Conservation (phyloP, 1,140 invertebrate species). For the Daktulosphaira vitifoliae region DNA sequence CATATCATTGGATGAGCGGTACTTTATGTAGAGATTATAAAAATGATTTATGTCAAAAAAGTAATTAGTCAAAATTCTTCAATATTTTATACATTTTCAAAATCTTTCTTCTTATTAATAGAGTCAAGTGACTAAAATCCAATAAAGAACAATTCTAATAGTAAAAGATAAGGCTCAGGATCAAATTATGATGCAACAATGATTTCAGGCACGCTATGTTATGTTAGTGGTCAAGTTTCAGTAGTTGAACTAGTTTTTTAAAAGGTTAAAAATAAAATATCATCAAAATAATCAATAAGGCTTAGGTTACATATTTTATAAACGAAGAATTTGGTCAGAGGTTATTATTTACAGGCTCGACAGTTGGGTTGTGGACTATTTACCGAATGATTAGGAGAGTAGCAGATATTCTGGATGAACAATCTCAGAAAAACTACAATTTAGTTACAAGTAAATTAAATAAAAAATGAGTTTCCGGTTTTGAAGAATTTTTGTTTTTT, state of each 20-base stretch:
- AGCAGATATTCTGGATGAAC: slow-evolving; percentile 30
- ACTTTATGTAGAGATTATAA: too few relatives aligned
- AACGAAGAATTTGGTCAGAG: slow-evolving; percentile 21
- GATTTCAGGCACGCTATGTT: not conserved
- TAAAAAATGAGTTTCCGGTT: slow-evolving; percentile 18
- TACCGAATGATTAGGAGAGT: slow-evolving; percentile 17
- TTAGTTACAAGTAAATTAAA: slow-evolving; percentile 22
- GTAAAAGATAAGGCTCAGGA: slow-evolving; percentile 4
- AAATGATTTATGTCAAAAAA: too few relatives aligned
- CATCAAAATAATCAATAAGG: too few relatives aligned
- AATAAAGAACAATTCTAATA: not conserved
- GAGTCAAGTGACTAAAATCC: not conserved
- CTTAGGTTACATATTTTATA: not conserved
- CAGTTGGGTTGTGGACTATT: slow-evolving; percentile 11
- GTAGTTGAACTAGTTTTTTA: not conserved
- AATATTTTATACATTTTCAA: too few relatives aligned
- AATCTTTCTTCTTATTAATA: too few relatives aligned
- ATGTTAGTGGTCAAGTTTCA: slow-evolving; percentile 14
- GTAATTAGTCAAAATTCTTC: too few relatives aligned
- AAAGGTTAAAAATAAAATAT: too few relatives aligned
- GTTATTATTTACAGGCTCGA: slow-evolving; percentile 30
- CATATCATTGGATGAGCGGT: not conserved
- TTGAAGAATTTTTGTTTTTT: slow-evolving; percentile 24
- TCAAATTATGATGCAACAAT: not conserved
- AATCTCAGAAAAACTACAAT: slow-evolving; percentile 21